These are phyloP conservation scores for Portevinia maculata DNA, from an alignment of 2,888 invertebrate species.

Conservation along the genomic window DNA sequence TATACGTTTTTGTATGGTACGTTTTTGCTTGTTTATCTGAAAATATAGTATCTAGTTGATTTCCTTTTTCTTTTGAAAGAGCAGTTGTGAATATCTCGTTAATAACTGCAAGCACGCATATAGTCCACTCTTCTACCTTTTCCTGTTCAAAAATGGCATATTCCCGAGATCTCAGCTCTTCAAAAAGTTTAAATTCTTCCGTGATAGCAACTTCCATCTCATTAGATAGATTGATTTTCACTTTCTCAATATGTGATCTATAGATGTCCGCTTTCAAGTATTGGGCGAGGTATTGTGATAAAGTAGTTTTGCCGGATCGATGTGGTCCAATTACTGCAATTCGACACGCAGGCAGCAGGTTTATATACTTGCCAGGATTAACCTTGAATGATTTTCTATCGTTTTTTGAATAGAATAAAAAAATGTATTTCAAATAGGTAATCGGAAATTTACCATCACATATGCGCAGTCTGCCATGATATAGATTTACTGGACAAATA, in stretches of 20 bases:
- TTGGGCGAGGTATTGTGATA: constrained; percentile 84
- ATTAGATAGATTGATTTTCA: neutral
- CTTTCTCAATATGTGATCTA: constrained; percentile 22
- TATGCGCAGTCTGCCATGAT: constrained; percentile 83
- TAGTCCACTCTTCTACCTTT: constrained; percentile 43
- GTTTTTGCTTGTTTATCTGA: neutral
- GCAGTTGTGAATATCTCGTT: constrained; percentile 13
- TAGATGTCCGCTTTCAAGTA: constrained; percentile 81
- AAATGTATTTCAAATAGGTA: constrained; percentile 86
- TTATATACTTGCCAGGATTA: constrained; percentile 86
- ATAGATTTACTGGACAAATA: constrained; percentile 86
- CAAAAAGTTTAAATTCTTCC: constrained; percentile 9
- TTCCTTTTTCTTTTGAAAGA: neutral
- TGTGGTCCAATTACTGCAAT: constrained; percentile 86
- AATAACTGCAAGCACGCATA: constrained; percentile 12
- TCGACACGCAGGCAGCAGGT: constrained; percentile 85
- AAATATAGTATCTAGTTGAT: neutral
- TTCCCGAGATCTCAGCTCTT: neutral
- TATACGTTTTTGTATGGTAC: too few species aligned
- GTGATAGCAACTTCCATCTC: too few species aligned
- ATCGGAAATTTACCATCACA: constrained; percentile 85
- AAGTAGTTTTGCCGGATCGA: constrained; percentile 85
- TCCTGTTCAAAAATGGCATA: neutral
- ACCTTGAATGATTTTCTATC: constrained; percentile 84
- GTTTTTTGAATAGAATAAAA: constrained; percentile 84